Evolutionary conservation across 2,888 invertebrate species (phyloP), one percentile per base, ranked within the genome.

Genomic region (Volucella inanis): DNA sequence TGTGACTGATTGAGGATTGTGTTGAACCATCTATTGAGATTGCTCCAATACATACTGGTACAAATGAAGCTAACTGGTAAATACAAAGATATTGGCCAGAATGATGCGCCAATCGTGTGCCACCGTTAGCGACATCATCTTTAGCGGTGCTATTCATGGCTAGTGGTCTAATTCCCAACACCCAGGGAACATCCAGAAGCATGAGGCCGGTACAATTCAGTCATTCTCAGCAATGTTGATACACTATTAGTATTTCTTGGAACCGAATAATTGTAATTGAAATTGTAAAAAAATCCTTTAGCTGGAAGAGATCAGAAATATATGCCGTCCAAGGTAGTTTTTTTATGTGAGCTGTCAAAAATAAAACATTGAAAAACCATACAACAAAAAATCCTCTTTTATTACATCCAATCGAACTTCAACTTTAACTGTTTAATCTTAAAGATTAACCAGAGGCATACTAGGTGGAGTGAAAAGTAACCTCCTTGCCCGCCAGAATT

Each of bases 141-240:
- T 96, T 96, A 39, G 98, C 98, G 50, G 96, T 95, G 88, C 94
- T 95, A 96, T 97, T 92, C 68, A 98, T 97, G 92, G 97, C 96
- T 92, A 94, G 96, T 89, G 96, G 96, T 94, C 98, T 95, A 88
- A 98, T 96, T 88, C 99, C 99, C 54, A 99, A 93, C 90, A 97
- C n/a, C n/a, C 95, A 11, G 99, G 99, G 93, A 98, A 99, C 54
- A 99, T 97, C 98, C 98, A 99, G 68, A 98, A 97, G 90, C 97
- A 97, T 85, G 97, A 96, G 68, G 97, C 96, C 65, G 99, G 99
- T 89, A 98, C 94, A 89, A 99, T 95, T 93, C n/a, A n/a, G n/a
- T 98, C 98, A 89, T 95, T 95, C 92, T 99, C 99, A 11, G 97
- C 96, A 94, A 97, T 99, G 87, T 96, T 95, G 70, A 97, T 94